Percentiles rank a stretch among this genome's conserved stretches.
These are phyloP conservation scores for Trichonephila inaurata DNA, from an alignment of 1,140 invertebrate species.

Conservation along the genomic window DNA sequence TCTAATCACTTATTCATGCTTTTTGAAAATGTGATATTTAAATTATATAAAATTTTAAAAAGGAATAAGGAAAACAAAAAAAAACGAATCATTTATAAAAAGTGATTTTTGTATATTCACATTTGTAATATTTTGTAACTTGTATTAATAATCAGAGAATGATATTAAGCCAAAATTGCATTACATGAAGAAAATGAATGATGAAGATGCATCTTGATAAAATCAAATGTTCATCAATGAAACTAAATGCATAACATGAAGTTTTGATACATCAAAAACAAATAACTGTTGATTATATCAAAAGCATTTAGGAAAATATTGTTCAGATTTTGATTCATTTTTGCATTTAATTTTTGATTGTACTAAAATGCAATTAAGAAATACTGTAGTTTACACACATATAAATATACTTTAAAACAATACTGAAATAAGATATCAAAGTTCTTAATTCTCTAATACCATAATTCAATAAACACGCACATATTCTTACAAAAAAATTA, in stretches of 20 bases:
- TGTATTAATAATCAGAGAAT: neutral
- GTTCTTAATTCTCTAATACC: neutral
- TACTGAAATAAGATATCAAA: slow-evolving; percentile 21
- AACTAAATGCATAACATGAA: neutral
- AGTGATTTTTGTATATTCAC: too few species aligned
- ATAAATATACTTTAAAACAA: neutral
- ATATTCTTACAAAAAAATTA: neutral
- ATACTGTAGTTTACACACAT: neutral
- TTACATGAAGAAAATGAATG: neutral
- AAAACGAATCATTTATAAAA: too few species aligned
- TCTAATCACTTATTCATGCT: too few species aligned
- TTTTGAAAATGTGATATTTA: too few species aligned
- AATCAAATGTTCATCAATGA: neutral
- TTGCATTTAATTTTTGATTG: too few species aligned
- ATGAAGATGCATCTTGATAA: neutral
- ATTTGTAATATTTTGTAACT: too few species aligned
- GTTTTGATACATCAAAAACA: neutral
- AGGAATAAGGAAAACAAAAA: too few species aligned
- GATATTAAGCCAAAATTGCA: slow-evolving; percentile 8
- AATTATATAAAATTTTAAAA: too few species aligned
- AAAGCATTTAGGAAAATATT: too few species aligned
- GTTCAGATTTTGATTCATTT: too few species aligned
- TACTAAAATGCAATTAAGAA: neutral
- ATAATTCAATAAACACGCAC: too few species aligned
- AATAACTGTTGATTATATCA: neutral